Percentiles rank a stretch among this genome's conserved stretches.
phyloP scores from a whole-genome alignment of 2,113 vertebrate species.

The human (Homo sapiens) region GRCh38 chr2:224133501-224134000 shows the following conservation, averaged over 20 bases:
- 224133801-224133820: too few species aligned
- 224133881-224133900: too few species aligned
- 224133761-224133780: not conserved
- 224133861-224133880: too few species aligned
- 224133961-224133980: too few species aligned
- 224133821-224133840: too few species aligned
- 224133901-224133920: too few species aligned
- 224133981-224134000: too few species aligned
- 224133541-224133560: conserved; percentile 38
- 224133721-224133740: not conserved
- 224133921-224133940: too few species aligned
- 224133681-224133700: not conserved
- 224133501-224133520: conserved; percentile 15
- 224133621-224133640: conserved; percentile 4
- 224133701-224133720: not conserved
- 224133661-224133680: not conserved
- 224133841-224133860: too few species aligned
- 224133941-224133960: too few species aligned
- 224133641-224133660: not conserved
- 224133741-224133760: not conserved
- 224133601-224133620: not conserved
- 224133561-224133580: conserved; percentile 54
- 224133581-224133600: conserved; percentile 23
- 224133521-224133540: conserved; percentile 11
- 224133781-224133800: not conserved